Base-by-base conservation (phyloP, 2,797 vertebrate species). In the Coccyzus lansbergi region DNA sequence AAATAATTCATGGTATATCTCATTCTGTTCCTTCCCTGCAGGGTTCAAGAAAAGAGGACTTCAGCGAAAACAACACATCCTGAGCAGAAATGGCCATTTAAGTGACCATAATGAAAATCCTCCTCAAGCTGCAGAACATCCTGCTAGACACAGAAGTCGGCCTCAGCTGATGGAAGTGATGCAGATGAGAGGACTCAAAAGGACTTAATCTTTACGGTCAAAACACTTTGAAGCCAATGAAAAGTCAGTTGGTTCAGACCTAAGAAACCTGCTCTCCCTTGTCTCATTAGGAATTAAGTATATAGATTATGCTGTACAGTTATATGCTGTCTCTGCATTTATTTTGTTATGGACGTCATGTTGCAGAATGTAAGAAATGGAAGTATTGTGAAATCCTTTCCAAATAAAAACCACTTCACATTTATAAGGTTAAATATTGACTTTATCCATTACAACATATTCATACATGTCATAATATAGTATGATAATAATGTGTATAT, bases 1-100 rank as follows among this genome's bases (percentile, higher is more conserved):
- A 90, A 92, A 93, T 88, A 91, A 93, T 79, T 89, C 68, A 94
- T 52, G 7, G 4, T 56, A 46, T 69, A 31, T 67, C 76, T 89
- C 68, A 80, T 52, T 76, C 75, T 4, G 6, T 1, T 53, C 68
- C 31, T 71, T 85, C 89, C 64, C 87, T 80, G 56, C 25, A 63
- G 15, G 31, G 52, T 77, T 69, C 75, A 89, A 87, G 71, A 80
- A 88, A 77, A 83, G 5, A 63, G 15, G 25, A 85, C 91, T 83
- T 83, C 68, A 49, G 36, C 82, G 36, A 80, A 92, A 90, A 89
- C 26, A 85, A 31, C 10, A 22, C 1, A 4, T 31, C 34, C 24
- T 6, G 18, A 59, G 52, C 89, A 91, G 36, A 93, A 80, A 74
- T 13, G 40, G 75, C 31, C 34, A 72, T 74, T 44, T 69, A 51